phyloP scores from a whole-genome alignment of 1,140 invertebrate species.

The Lepidurus apus region DNA sequence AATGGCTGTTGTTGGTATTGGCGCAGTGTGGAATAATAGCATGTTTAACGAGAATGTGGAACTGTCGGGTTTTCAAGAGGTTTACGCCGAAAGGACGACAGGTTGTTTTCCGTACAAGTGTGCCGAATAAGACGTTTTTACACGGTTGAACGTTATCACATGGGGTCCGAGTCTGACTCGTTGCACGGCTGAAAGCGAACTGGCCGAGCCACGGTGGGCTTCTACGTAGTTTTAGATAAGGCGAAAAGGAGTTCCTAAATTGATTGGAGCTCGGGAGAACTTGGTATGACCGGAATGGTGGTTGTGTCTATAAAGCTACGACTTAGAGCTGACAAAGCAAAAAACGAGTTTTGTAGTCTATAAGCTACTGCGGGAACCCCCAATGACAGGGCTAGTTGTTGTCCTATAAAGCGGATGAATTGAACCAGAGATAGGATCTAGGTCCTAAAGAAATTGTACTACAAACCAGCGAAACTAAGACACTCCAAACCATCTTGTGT shows the following conservation, averaged over 20 bases:
- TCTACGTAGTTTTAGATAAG: background rate
- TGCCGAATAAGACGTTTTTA: background rate
- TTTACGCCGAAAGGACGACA: background rate
- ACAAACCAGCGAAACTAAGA: background rate
- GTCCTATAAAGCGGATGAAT: too few relatives aligned
- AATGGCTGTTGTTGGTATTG: constrained; percentile 1
- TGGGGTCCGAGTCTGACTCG: background rate
- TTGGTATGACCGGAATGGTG: background rate
- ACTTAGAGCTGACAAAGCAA: background rate
- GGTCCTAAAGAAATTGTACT: background rate
- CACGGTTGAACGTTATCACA: background rate
- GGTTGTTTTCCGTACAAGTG: background rate
- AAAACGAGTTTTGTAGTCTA: background rate
- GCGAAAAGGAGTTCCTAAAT: background rate
- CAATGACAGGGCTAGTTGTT: too few relatives aligned
- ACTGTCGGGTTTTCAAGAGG: background rate
- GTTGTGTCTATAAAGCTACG: background rate
- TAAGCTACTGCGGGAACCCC: background rate
- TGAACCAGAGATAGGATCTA: too few relatives aligned
- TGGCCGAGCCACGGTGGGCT: background rate
- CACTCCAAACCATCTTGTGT: background rate
- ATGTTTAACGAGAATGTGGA: background rate
- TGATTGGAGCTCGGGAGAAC: background rate
- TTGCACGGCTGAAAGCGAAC: background rate
- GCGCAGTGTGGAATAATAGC: background rate